Evolutionary conservation across 2,888 invertebrate species (phyloP), one percentile per base, ranked within the genome.

Genomic region (Eupelmus urozonus): DNA sequence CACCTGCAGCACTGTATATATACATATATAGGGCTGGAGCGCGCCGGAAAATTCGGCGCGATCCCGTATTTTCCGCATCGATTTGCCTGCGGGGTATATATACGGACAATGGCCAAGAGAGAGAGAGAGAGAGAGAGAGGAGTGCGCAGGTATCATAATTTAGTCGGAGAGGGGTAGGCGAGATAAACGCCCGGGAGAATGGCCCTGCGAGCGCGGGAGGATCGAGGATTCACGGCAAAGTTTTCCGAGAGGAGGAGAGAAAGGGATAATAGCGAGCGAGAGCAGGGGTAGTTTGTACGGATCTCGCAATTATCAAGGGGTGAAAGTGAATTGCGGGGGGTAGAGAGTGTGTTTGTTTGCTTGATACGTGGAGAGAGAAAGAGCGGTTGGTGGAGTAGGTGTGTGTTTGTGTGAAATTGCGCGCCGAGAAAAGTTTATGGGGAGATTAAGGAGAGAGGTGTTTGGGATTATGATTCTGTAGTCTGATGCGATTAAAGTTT

Each of bases 111-210:
- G 62, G 69, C 63, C 23, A 18, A n/a, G n/a, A n/a, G n/a, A n/a
- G n/a, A n/a, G n/a, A n/a, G n/a, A n/a, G n/a, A n/a, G n/a, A n/a
- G n/a, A n/a, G n/a, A n/a, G n/a, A n/a, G n/a, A n/a, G n/a, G 4
- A 16, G 27, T 40, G 62, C 62, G 57, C n/a, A n/a, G n/a, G n/a
- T 53, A 67, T 73, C 78, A 63, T 78, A 78, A 78, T 78, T 78
- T 78, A 75, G 65, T 71, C 70, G 45, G 13, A 20, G 20, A 18
- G 20, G 27, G 49, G 34, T 13, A 23, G 11, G 51, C 20, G 53
- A 70, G 74, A 75, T 70, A 74, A 78, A 70, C 60, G 70, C 49
- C 57, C 74, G 53, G 25, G 34, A 40, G 20, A n/a, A 20, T 18
- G 20, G 5, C 5, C 40, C n/a, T 27, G 29, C 59, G n/a, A 3